Evolutionary conservation across 2,797 vertebrate species (phyloP), one percentile per base, ranked within the genome.

Genomic region (Tiaroga cobitis): DNA sequence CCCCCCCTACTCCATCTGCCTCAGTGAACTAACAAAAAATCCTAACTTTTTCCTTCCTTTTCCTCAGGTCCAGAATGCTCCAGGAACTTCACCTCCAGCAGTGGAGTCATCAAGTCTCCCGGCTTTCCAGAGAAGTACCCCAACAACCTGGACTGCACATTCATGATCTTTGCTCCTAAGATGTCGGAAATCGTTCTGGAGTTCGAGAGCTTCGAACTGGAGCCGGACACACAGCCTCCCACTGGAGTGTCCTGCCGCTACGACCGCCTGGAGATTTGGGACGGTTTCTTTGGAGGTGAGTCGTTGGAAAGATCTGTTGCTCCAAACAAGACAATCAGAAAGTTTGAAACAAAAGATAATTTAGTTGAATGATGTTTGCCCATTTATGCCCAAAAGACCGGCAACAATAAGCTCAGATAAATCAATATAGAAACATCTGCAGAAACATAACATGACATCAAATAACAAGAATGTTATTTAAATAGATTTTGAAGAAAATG

Each of bases 51-150:
- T 54, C 65, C 75, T 63, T 76, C 39, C 68, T 59, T 3, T 5
- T 16, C 86, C 90, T 13, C 87, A 99, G 98, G 98, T 92, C 97
- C 97, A 2, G 98, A 99, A 91, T 99, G 98, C 91, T 99, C 98
- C 81, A 95, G 96, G 92, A 99, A 99, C 92, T 98, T 97, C 91
- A 99, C 98, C 87, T 93, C 96, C 68, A 93, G 94, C 89, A 96
- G 91, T 26, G 98, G 97, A 37, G 93, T 97, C 87, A 99, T 99
- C 92, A 97, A 97, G 90, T 99, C 98, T 0, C 98, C 98, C 0
- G 97, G 97, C 67, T 99, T 97, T 92, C 98, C 98, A 0, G 98
- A 99, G 93, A 99, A 99, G 90, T 99, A 99, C 88, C 97, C 98
- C 88, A 98, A 99, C 90, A 96, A 97, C 94, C 94, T 99, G 90